Conservation (phyloP, 2,797 vertebrate species). For the Mormyrus hasselquistii region DNA sequence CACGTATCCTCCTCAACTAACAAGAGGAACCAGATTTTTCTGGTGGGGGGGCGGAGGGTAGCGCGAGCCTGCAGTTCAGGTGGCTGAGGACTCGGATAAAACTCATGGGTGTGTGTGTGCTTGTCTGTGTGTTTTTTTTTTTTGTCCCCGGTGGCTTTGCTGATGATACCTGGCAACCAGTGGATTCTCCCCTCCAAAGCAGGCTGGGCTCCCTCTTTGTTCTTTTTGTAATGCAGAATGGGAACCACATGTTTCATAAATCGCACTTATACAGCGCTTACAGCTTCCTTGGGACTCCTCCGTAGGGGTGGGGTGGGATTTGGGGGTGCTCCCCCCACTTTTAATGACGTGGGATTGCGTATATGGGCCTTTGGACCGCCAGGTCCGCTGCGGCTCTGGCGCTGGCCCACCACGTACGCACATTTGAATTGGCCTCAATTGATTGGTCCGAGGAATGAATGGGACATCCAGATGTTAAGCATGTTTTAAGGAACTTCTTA, state of each 20-base stretch:
- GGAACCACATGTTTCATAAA: conserved; percentile 22
- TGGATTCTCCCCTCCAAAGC: conserved; percentile 15
- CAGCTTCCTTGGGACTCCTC: neutral
- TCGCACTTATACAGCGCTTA: neutral
- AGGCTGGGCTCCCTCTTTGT: neutral
- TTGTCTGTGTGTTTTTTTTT: neutral
- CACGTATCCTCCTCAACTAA: neutral
- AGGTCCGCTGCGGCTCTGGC: neutral
- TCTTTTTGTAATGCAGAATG: conserved; percentile 7
- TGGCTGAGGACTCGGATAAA: neutral
- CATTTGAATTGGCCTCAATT: neutral
- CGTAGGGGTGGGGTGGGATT: neutral
- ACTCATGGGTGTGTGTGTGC: neutral
- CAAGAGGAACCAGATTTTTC: conserved; percentile 17
- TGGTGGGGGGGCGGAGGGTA: neutral
- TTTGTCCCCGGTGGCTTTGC: neutral
- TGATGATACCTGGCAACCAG: conserved; percentile 13
- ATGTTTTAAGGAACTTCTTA: neutral
- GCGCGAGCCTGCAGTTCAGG: neutral
- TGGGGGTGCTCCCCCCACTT: neutral
- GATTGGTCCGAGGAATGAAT: neutral
- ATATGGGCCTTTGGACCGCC: neutral
- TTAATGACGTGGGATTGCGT: neutral
- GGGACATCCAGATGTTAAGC: neutral
- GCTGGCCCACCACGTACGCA: neutral